These are phyloP conservation scores for Caenorhabditis sp. DNA, from an alignment of 2,888 invertebrate genomes.

Conservation along the genomic window DNA sequence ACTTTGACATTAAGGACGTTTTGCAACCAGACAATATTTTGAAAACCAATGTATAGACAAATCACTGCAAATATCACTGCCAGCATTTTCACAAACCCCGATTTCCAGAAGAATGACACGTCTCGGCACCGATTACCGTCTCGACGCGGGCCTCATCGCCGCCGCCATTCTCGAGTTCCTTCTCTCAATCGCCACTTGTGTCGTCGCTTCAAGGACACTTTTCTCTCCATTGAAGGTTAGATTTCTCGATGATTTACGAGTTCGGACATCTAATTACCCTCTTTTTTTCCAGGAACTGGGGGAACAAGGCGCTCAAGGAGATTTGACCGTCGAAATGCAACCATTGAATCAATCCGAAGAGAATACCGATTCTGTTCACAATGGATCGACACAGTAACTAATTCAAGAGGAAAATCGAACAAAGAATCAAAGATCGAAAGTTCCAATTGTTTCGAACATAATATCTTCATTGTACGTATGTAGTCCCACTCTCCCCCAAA, in stretches of 20 bases:
- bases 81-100: not conserved
- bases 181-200: conserved; percentile 64
- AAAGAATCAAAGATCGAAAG: conserved; percentile 5
- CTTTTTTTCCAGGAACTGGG: conserved; percentile 34
- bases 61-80: too few relatives aligned
- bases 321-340: conserved; percentile 49
- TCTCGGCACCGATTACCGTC: conserved; percentile 75
- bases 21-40: too few relatives aligned
- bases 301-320: conserved; percentile 17
- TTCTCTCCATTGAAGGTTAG: conserved; percentile 61
- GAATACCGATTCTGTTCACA: conserved; percentile 31
- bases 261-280: not conserved
- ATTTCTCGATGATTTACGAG: conserved; percentile 6
- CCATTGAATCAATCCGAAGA: conserved; percentile 50
- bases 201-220: conserved; percentile 63
- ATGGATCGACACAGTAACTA: conserved; percentile 30
- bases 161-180: conserved; percentile 68
- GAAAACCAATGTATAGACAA: too few relatives aligned
- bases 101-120: conserved; percentile 72
- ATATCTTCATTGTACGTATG: conserved; percentile 9
- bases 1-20: too few relatives aligned
- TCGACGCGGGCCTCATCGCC: conserved; percentile 73
- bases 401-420: not conserved
- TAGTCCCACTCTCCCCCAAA: not conserved
- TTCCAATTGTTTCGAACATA: too few relatives aligned